Percentiles rank a stretch among this genome's conserved stretches.
phyloP scores from a whole-genome alignment of 2,113 vertebrate species.

The Columba livia region DNA sequence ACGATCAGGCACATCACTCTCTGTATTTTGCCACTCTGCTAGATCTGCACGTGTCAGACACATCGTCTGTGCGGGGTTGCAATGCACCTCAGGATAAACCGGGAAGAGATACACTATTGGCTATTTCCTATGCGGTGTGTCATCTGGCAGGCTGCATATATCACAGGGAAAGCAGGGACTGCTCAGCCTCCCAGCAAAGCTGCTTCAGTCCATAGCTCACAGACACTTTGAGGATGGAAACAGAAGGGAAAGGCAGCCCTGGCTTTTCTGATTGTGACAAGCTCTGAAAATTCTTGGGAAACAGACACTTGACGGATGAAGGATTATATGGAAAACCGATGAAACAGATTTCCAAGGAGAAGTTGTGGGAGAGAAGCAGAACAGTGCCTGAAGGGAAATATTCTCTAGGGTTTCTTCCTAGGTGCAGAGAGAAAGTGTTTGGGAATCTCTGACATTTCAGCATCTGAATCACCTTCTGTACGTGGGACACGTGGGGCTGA shows the following conservation, averaged over 20 bases:
- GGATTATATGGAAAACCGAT: background rate
- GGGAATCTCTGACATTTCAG: background rate
- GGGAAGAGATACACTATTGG: conserved; percentile 35
- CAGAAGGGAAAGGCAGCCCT: background rate
- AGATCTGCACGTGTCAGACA: background rate
- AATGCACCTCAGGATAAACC: background rate
- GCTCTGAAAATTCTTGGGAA: background rate
- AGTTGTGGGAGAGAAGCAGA: background rate
- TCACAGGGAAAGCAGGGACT: background rate
- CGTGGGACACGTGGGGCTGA: background rate
- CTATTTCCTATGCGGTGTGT: background rate
- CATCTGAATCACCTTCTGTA: background rate
- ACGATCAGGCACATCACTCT: background rate
- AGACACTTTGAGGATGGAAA: background rate
- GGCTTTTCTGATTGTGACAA: background rate
- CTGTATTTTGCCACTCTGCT: background rate
- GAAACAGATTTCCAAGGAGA: background rate
- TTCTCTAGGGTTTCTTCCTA: background rate
- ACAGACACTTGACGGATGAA: background rate
- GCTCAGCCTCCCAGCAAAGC: background rate
- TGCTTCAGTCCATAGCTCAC: background rate
- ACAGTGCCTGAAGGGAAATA: background rate
- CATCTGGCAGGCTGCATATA: conserved; percentile 28
- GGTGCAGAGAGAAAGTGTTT: background rate
- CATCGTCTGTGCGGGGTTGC: background rate